Evolutionary conservation across 1,140 invertebrate species (phyloP).

Genomic region (Procambarus clarkii): DNA sequence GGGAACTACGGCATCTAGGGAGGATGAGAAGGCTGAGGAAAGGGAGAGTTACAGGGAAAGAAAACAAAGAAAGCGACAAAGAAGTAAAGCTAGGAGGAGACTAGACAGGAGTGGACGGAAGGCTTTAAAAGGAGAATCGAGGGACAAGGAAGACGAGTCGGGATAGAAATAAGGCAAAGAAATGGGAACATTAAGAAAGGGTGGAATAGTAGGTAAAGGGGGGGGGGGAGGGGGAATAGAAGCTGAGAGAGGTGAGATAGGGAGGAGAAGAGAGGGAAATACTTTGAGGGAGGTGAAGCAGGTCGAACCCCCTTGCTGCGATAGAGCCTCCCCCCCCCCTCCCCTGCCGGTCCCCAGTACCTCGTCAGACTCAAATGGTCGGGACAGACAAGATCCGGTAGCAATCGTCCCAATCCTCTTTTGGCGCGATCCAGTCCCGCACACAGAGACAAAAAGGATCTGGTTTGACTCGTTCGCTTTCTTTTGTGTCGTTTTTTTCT

Average conservation of each 20-base stretch:
- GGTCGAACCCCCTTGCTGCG: background rate
- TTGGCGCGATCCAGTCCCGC: conserved; percentile 32
- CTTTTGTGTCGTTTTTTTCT: conserved; percentile 23
- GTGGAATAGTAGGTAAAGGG: too few species aligned
- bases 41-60: background rate
- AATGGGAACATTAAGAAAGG: background rate
- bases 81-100: background rate
- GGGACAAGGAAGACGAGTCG: background rate
- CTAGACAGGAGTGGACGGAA: background rate
- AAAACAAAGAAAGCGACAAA: background rate
- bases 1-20: too few species aligned
- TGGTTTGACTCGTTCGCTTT: conserved; percentile 9
- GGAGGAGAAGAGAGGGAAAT: too few species aligned
- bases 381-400: conserved; percentile 41
- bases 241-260: background rate
- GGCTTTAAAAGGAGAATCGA: background rate
- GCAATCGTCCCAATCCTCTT: conserved; percentile 37
- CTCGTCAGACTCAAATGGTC: conserved; percentile 35
- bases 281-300: too few species aligned
- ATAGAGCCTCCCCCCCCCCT: background rate
- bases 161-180: background rate
- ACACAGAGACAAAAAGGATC: conserved; percentile 34
- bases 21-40: background rate
- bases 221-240: too few species aligned
- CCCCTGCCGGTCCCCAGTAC: background rate